A percentile compares a stretch with the other conserved stretches of the same genome.
These are phyloP conservation scores for Phenacoccus solenopsis DNA, from an alignment of 1,140 invertebrate genomes.

Conservation along the genomic window DNA sequence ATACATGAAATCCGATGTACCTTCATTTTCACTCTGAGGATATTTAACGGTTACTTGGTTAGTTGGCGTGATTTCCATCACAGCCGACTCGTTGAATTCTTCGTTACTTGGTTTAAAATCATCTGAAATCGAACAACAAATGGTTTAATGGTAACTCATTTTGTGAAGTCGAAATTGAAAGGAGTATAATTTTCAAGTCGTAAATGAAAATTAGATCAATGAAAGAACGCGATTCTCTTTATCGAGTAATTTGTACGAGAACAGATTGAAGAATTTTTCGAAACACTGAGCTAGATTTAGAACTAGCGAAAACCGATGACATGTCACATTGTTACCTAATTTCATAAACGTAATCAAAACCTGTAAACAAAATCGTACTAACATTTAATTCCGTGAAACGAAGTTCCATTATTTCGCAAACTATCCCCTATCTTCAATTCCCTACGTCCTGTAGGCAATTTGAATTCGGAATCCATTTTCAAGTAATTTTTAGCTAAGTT, in stretches of 20 bases:
- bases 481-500: not conserved
- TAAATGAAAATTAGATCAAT: not conserved
- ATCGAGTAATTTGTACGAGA: too few species aligned
- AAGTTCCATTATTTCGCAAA: not conserved
- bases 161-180: too few species aligned
- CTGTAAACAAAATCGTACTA: not conserved
- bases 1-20: not conserved
- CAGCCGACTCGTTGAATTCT: slow-evolving; percentile 1
- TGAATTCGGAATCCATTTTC: not conserved
- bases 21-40: slow-evolving; percentile 1
- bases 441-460: not conserved
- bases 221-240: too few species aligned
- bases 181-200: too few species aligned
- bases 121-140: not conserved
- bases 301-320: not conserved
- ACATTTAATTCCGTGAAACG: slow-evolving; percentile 14
- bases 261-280: not conserved
- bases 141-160: too few species aligned
- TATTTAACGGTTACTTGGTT: slow-evolving; percentile 5
- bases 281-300: not conserved
- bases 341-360: slow-evolving; percentile 7
- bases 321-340: slow-evolving; percentile 6
- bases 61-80: slow-evolving; percentile 5
- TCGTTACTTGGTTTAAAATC: slow-evolving; percentile 10
- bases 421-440: slow-evolving; percentile 9